These are phyloP conservation scores for Ridgeia piscesae DNA, from an alignment of 1,140 invertebrate species.

Conservation along the genomic window DNA sequence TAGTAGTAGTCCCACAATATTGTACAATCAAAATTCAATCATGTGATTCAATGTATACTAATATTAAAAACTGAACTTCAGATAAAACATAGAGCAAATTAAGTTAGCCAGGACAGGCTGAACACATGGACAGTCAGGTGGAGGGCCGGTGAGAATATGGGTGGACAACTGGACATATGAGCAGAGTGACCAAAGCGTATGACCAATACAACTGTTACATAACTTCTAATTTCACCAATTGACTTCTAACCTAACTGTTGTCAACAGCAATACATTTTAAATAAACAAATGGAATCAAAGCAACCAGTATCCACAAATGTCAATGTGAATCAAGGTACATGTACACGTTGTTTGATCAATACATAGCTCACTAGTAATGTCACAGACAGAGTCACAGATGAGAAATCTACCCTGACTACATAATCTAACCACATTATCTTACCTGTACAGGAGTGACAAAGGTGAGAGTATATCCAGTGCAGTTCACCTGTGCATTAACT, in stretches of 20 bases:
- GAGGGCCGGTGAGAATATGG: no score
- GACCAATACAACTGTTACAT: no score
- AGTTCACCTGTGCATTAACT: neutral
- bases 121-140: neutral
- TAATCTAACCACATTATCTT: slow-evolving; percentile 2
- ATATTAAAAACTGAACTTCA: no score
- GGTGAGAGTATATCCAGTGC: neutral
- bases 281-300: neutral
- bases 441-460: neutral
- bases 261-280: neutral
- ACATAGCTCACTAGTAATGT: neutral
- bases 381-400: neutral
- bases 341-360: neutral
- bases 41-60: no score
- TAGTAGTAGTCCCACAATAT: no score
- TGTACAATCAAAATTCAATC: no score
- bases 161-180: no score
- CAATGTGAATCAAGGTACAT: neutral
- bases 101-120: no score
- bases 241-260: no score
- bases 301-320: neutral
- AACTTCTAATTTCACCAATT: no score
- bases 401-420: neutral
- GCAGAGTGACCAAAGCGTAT: no score
- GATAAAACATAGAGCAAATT: no score